phyloP scores from a whole-genome alignment of 1,140 invertebrate genomes.

The Trigoniulus corallinus region DNA sequence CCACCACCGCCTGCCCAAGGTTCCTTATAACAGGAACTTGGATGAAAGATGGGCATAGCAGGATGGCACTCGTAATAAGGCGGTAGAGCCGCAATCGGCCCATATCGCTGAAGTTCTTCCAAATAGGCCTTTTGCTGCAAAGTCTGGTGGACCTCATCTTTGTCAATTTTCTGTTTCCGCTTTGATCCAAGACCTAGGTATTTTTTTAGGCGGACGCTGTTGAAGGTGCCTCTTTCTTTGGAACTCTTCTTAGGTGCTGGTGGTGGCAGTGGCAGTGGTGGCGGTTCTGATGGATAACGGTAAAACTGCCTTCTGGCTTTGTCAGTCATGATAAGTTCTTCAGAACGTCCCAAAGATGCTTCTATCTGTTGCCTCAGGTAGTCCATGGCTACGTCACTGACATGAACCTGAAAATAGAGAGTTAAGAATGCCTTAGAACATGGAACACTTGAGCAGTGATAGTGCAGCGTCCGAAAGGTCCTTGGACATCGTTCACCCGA shows the following conservation, averaged over 20 bases:
- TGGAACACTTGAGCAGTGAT: no score
- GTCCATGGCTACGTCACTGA: no score
- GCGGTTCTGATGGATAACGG: neutral
- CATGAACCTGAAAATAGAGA: no score
- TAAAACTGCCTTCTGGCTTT: neutral
- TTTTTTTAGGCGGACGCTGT: slow-evolving; percentile 2
- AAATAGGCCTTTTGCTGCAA: neutral
- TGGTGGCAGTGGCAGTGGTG: neutral
- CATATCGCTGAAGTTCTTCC: neutral
- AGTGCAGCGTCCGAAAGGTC: no score
- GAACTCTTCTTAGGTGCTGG: neutral
- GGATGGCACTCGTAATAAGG: neutral
- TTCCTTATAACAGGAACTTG: neutral
- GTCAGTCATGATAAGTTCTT: neutral
- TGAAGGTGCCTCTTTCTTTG: slow-evolving; percentile 1
- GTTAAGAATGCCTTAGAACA: no score
- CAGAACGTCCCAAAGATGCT: neutral
- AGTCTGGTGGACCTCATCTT: neutral
- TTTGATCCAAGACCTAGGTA: slow-evolving; percentile 1
- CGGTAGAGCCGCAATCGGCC: neutral
- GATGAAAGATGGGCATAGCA: neutral
- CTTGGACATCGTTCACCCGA: no score
- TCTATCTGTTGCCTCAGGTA: neutral
- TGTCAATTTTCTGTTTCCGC: neutral
- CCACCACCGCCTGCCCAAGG: neutral